Evolutionary conservation across 2,113 vertebrate genomes (phyloP), one percentile per base, ranked within the genome.

Genomic region (Sphyrna mokarran): DNA sequence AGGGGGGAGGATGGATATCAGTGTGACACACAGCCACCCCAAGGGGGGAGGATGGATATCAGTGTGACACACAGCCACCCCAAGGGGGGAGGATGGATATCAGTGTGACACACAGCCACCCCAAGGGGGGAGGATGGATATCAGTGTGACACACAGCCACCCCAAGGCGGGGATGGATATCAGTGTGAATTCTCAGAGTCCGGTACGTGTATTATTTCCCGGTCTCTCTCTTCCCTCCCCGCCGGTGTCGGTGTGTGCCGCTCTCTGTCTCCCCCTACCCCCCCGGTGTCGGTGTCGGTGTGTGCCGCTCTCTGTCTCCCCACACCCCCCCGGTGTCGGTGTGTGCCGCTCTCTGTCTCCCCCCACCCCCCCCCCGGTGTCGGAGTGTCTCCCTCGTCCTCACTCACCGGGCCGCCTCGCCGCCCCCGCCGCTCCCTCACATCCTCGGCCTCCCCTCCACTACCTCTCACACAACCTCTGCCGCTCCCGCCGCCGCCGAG

Each of bases 381-480:
- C 26, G 16, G 16, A 20, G 16, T 68, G 0, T 1, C 66, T 14
- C 14, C 48, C 48, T 13, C 9, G 0, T 54, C 1, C 40, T 1
- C 68, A 78, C 87, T 70, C 95, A 80, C 80, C 68, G 80, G 23
- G 68, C 54, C 26, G 48, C n/a, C 95, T 9, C 48, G 48, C 48
- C 48, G 0, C 8, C 33, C 16, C 14, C 40, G 23, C 22, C 63
- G 20, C 16, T 40, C 5, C 86, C 48, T 58, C 63, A 85, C 29
- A 96, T 58, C 37, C 93, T 96, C 93, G 94, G 48, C 66, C 96
- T 26, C 18, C 69, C 69, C 23, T 23, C 69, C 22, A 22, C 6
- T 0, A 6, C 23, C 4, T 29, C 63, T 63, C 63, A 63, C 63
- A 6, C 23, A 29, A 72, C 26, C 70, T 8, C 70, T 8, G 23